Conservation (phyloP, 2,113 vertebrate genomes). For the Galeopterus variegatus region DNA sequence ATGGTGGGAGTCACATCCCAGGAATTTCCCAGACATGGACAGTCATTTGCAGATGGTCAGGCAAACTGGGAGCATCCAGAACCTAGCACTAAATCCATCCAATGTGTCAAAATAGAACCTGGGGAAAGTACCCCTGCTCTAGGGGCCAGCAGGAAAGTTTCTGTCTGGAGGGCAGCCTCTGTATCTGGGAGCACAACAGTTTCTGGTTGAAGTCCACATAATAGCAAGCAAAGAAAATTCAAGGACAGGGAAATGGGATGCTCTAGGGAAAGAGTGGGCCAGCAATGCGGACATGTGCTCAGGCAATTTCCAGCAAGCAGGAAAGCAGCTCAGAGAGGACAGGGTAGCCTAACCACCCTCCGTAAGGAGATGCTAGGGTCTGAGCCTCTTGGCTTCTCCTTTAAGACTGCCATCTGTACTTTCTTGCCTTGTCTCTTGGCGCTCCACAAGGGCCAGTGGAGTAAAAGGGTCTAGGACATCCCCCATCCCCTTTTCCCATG, state of each 20-base stretch:
- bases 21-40: background rate
- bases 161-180: background rate
- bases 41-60: background rate
- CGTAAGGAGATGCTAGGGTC: background rate
- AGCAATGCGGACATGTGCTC: background rate
- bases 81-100: background rate
- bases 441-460: background rate
- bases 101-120: background rate
- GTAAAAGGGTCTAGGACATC: background rate
- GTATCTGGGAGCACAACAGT: background rate
- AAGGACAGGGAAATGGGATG: background rate
- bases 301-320: background rate
- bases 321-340: fast-evolving
- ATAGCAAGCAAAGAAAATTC: background rate
- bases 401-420: background rate
- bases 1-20: background rate
- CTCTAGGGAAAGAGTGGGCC: background rate
- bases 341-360: background rate
- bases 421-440: background rate
- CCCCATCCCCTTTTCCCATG: background rate
- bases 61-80: background rate
- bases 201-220: background rate
- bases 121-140: background rate
- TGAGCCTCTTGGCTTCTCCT: background rate
- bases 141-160: background rate